phyloP scores from a whole-genome alignment of 2,797 vertebrate genomes.

The Phoebastria nigripes region DNA sequence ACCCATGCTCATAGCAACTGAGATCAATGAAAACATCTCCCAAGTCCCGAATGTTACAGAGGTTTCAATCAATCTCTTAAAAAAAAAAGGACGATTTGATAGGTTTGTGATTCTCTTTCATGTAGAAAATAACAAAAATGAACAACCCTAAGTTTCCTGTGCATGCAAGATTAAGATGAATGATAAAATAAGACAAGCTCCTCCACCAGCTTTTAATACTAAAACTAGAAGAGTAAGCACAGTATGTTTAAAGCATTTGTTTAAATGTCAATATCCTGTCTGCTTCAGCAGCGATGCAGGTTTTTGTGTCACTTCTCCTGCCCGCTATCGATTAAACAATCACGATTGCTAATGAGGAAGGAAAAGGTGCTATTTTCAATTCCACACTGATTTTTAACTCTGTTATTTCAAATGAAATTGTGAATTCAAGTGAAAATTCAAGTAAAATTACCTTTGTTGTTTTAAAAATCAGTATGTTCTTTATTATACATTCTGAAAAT shows the following conservation, averaged over 20 bases:
- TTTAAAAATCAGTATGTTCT: neutral
- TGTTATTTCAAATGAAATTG: neutral
- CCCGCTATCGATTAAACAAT: neutral
- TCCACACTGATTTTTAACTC: neutral
- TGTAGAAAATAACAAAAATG: neutral
- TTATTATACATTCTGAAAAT: neutral
- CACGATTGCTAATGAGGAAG: slow-evolving; percentile 16
- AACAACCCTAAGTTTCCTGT: neutral
- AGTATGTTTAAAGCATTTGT: slow-evolving; percentile 25
- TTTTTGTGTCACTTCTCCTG: slow-evolving; percentile 25
- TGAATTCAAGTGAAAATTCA: too few species aligned
- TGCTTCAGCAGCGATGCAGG: neutral
- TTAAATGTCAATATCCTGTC: slow-evolving; percentile 38
- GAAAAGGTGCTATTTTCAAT: slow-evolving; percentile 15
- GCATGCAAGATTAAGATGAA: neutral
- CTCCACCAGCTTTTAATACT: neutral
- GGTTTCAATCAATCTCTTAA: neutral
- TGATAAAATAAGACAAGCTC: neutral
- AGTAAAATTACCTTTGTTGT: neutral
- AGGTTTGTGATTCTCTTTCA: neutral
- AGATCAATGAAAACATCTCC: neutral
- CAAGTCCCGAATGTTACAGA: neutral
- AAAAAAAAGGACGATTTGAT: neutral
- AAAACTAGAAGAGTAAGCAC: slow-evolving; percentile 16
- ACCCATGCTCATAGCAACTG: neutral